Conservation (phyloP, 2,113 vertebrate species). For the Pelmatolapia mariae region DNA sequence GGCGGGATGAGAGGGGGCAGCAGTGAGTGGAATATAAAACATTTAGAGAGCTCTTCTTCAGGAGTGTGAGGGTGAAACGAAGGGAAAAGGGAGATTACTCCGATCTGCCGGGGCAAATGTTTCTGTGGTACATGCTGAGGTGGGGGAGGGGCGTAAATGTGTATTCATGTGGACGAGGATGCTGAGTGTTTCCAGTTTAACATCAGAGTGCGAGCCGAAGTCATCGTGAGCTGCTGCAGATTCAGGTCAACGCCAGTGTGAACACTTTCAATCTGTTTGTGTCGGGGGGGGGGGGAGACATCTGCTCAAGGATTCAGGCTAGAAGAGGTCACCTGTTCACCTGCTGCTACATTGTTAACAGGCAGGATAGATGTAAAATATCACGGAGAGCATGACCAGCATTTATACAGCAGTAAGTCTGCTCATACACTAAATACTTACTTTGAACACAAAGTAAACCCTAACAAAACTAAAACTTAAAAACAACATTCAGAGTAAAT, state of each 20-base stretch:
- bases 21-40: conserved; percentile 47
- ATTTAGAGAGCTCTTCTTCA: conserved; percentile 58
- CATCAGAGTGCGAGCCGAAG: neutral
- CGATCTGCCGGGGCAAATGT: conserved; percentile 6
- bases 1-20: neutral
- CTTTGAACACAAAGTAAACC: neutral
- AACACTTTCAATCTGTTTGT: neutral
- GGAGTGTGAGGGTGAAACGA: conserved; percentile 36
- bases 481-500: neutral
- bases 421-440: neutral
- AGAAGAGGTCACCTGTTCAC: neutral
- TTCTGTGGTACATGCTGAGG: neutral
- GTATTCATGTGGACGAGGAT: neutral
- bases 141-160: neutral
- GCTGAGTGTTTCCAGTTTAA: neutral
- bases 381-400: neutral
- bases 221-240: neutral
- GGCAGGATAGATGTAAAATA: neutral
- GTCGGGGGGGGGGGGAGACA: neutral
- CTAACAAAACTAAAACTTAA: neutral
- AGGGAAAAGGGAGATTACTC: neutral
- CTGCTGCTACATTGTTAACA: neutral
- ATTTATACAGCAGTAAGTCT: neutral
- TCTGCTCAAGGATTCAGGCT: neutral
- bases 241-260: neutral